These are phyloP conservation scores for Papilio demoleus DNA, from an alignment of 2,888 invertebrate species.

Conservation along the genomic window DNA sequence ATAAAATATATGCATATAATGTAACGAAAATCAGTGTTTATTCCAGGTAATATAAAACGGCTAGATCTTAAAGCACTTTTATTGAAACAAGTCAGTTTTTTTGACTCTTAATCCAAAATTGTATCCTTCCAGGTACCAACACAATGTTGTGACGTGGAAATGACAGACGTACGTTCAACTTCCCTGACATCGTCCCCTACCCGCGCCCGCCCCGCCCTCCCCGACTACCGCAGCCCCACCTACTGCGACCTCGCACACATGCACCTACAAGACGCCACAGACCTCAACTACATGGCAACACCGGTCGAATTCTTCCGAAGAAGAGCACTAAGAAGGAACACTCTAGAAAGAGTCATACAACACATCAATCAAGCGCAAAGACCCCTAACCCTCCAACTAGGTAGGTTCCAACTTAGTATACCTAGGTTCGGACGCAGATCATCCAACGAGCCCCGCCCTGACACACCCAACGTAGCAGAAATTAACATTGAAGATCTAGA, in stretches of 20 bases:
- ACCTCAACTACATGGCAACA: conserved; percentile 64
- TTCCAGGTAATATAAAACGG: too few species aligned
- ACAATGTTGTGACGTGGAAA: conserved; percentile 67
- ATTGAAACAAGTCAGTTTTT: too few species aligned
- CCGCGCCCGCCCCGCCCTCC: conserved; percentile 46
- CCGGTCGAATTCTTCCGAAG: conserved; percentile 61
- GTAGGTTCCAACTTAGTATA: conserved; percentile 68
- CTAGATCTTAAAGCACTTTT: too few species aligned
- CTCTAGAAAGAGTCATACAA: conserved; percentile 62
- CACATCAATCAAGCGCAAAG: conserved; percentile 56
- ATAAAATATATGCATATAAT: too few species aligned
- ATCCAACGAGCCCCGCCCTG: conserved; percentile 57
- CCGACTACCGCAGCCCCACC: conserved; percentile 64
- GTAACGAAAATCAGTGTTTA: too few species aligned
- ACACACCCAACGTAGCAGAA: conserved; percentile 73
- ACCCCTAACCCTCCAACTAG: conserved; percentile 67
- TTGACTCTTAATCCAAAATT: too few species aligned
- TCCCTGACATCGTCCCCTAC: conserved; percentile 57
- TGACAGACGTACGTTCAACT: conserved; percentile 59
- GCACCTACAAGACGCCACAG: conserved; percentile 53
- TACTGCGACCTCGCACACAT: conserved; percentile 62
- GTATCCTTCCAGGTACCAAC: conserved; percentile 65
- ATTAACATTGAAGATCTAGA: conserved; percentile 68
- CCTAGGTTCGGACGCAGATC: conserved; percentile 60
- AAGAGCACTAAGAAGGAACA: conserved; percentile 54